A percentile compares a stretch with the other conserved stretches of the same genome.
These are phyloP conservation scores for Pomacea canaliculata DNA, from an alignment of 2,888 invertebrate genomes.

Conservation along the genomic window DNA sequence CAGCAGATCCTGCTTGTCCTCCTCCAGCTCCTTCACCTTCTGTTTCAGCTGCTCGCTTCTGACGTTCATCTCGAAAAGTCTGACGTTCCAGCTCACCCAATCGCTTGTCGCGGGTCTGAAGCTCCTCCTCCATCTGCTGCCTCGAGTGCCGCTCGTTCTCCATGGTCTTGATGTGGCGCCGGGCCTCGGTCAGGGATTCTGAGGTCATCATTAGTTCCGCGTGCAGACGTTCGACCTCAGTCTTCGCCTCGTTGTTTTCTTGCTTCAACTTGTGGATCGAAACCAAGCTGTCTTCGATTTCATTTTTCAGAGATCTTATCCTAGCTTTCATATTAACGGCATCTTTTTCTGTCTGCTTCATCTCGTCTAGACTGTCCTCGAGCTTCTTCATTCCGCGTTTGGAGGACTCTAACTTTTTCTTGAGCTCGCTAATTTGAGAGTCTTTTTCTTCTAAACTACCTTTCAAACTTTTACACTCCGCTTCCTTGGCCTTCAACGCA, in stretches of 20 bases:
- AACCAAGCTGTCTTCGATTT: constrained; percentile 37
- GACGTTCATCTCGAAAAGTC: constrained; percentile 4
- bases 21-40: constrained; percentile 43
- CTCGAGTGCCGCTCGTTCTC: constrained; percentile 10
- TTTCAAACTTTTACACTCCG: constrained; percentile 20
- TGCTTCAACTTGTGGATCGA: constrained; percentile 37
- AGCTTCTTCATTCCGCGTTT: constrained; percentile 25
- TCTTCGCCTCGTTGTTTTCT: constrained; percentile 39
- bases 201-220: constrained; percentile 13
- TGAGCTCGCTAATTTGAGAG: constrained; percentile 24
- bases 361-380: constrained; percentile 18
- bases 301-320: constrained; percentile 34
- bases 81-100: constrained; percentile 18
- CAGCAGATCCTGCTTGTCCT: constrained; percentile 41
- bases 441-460: constrained; percentile 23
- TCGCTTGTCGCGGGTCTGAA: not conserved
- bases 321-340: constrained; percentile 27
- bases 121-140: constrained; percentile 14
- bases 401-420: constrained; percentile 15
- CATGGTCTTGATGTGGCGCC: constrained; percentile 17
- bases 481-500: constrained; percentile 18
- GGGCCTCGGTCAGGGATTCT: constrained; percentile 18
- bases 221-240: constrained; percentile 35
- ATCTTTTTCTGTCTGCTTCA: constrained; percentile 30
- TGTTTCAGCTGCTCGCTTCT: constrained; percentile 19